Evolutionary conservation across 2,113 vertebrate genomes (phyloP).

Genomic region (Eleginops maclovinus): DNA sequence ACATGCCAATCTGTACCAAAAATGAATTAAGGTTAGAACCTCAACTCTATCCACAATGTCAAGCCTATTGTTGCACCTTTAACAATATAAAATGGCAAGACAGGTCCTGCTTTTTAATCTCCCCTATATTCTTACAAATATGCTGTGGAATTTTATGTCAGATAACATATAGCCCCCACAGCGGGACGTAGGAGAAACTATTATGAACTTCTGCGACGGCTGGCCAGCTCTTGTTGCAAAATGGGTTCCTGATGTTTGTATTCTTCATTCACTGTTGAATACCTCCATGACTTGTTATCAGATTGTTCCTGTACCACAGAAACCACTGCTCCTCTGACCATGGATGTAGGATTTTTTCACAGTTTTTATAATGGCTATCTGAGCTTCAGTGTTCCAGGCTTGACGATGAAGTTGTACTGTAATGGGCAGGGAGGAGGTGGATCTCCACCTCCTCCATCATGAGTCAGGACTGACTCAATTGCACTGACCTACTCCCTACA

Average conservation of each 20-base stretch:
- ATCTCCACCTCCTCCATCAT: constrained; percentile 75
- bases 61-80: not conserved
- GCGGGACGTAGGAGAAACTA: not conserved
- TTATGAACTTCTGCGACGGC: not conserved
- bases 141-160: not conserved
- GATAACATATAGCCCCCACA: not conserved
- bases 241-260: not conserved
- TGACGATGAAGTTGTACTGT: constrained; percentile 68
- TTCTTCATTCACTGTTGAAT: not conserved
- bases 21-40: not conserved
- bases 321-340: constrained; percentile 27
- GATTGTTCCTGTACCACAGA: constrained; percentile 30
- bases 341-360: constrained; percentile 50
- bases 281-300: constrained; percentile 11
- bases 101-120: not conserved
- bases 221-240: not conserved
- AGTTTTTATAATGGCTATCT: constrained; percentile 55
- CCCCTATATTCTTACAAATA: not conserved
- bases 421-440: constrained; percentile 76
- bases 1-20: not conserved
- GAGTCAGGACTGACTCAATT: constrained; percentile 80
- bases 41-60: not conserved
- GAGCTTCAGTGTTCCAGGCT: constrained; percentile 59
- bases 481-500: constrained; percentile 77
- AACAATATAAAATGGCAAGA: not conserved